Evolutionary conservation across 2,113 vertebrate species (phyloP).

Genomic region (Eurypyga helias): DNA sequence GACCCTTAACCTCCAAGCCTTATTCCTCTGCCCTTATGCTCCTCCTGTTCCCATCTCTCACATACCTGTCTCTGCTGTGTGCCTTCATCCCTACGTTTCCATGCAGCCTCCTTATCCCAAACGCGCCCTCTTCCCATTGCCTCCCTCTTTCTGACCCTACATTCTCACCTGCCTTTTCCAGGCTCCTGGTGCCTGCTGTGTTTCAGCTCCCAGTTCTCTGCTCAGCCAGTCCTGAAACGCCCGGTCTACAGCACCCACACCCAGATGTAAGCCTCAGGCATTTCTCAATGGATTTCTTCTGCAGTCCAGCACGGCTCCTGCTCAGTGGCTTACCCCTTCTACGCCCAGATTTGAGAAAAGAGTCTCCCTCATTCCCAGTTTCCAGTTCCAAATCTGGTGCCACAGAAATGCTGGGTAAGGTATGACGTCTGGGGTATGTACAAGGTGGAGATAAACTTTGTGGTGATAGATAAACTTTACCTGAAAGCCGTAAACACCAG

Average conservation of each 20-base stretch:
- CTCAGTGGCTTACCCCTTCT: not conserved
- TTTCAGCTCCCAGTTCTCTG: not conserved
- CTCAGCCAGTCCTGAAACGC: not conserved
- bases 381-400: not conserved
- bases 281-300: not conserved
- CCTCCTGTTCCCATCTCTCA: not conserved
- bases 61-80: not conserved
- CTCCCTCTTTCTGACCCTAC: not conserved
- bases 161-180: not conserved
- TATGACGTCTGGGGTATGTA: not conserved
- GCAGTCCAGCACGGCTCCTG: not conserved
- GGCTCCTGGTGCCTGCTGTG: not conserved
- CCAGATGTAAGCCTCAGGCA: not conserved
- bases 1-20: not conserved
- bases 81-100: not conserved
- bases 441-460: not conserved
- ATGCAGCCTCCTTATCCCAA: not conserved
- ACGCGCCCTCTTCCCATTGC: not conserved
- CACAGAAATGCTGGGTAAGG: not conserved
- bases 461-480: too few relatives aligned
- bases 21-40: fast-evolving
- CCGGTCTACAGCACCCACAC: not conserved
- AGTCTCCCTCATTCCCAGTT: not conserved
- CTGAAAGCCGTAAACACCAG: not conserved
- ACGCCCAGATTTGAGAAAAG: not conserved